phyloP scores from a whole-genome alignment of 2,888 invertebrate genomes.

The Rotaria sp. region DNA sequence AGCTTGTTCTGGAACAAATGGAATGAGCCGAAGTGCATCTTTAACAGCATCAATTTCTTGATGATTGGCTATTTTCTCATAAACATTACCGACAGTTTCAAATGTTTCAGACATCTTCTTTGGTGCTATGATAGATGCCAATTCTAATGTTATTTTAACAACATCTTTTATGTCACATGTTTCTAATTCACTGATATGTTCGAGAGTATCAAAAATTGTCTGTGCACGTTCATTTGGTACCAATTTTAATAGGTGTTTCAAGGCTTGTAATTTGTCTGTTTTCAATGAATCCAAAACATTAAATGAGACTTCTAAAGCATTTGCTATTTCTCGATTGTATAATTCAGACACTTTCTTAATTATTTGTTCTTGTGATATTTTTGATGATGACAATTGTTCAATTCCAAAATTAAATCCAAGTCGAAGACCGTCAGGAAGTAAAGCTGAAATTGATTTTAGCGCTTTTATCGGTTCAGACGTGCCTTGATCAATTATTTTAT shows the following conservation, averaged over 20 bases:
- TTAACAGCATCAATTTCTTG: not conserved
- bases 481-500: not conserved
- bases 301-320: not conserved
- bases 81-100: not conserved
- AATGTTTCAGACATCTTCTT: not conserved
- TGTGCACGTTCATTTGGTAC: not conserved
- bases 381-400: not conserved
- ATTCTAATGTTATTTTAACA: not conserved
- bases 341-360: not conserved
- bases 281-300: not conserved
- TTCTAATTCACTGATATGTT: not conserved
- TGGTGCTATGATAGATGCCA: not conserved
- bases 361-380: not conserved
- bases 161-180: not conserved
- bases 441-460: not conserved
- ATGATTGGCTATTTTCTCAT: not conserved
- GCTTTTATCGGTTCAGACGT: not conserved
- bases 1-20: not conserved
- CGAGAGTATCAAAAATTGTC: not conserved
- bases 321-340: not conserved
- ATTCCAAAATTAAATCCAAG: not conserved
- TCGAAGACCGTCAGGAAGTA: not conserved
- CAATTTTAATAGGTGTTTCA: not conserved
- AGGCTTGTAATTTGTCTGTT: not conserved
- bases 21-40: not conserved